phyloP scores from a whole-genome alignment of 2,797 vertebrate species.

The Acanthopagrus latus region DNA sequence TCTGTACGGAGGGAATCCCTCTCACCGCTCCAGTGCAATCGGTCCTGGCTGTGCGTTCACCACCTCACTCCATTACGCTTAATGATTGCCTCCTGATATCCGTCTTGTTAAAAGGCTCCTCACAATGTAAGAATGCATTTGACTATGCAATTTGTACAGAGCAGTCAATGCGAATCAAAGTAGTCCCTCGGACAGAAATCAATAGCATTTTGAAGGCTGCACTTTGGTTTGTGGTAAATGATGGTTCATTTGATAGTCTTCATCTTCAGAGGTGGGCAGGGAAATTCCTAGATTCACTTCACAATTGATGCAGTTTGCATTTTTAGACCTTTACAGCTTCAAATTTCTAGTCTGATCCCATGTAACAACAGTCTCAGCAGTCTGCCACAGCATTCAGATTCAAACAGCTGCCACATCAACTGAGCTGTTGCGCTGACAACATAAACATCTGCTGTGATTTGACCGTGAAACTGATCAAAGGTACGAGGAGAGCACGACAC shows the following conservation, averaged over 20 bases:
- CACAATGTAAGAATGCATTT: conserved; percentile 24
- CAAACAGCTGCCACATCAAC: background rate
- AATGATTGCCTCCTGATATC: conserved; percentile 50
- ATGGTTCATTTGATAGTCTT: conserved; percentile 17
- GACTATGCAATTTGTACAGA: conserved; percentile 27
- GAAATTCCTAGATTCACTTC: background rate
- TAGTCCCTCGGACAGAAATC: conserved; percentile 28
- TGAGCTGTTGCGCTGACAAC: no score
- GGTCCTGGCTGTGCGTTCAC: conserved; percentile 43
- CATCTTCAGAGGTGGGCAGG: background rate
- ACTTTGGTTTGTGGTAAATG: conserved; percentile 46
- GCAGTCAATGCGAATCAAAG: conserved; percentile 39
- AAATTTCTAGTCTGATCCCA: background rate
- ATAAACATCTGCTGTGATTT: no score
- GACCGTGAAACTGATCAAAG: no score
- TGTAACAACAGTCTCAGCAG: background rate
- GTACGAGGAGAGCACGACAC: no score
- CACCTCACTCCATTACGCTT: conserved; percentile 49
- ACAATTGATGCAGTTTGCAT: background rate
- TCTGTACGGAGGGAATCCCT: conserved; percentile 31
- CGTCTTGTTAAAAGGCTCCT: conserved; percentile 45
- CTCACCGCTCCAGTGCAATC: conserved; percentile 41
- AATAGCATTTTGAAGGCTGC: conserved; percentile 15
- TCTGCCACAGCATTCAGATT: no score
- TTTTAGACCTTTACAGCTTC: background rate